phyloP scores from a whole-genome alignment of 2,113 vertebrate genomes.

The Nematolebias whitei region DNA sequence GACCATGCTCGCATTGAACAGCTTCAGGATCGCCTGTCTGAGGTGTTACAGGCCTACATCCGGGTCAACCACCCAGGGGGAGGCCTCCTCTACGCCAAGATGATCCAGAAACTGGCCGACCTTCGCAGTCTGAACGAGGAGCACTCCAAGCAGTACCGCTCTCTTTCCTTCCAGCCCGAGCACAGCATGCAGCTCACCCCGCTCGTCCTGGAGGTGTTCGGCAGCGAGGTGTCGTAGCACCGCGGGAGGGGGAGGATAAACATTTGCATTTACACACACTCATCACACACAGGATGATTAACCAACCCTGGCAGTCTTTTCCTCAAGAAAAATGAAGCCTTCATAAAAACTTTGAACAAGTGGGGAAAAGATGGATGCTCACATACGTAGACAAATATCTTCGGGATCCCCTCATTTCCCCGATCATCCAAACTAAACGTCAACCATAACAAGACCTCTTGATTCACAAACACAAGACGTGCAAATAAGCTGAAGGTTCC shows the following conservation, averaged over 20 bases:
- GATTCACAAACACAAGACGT: slow-evolving; percentile 30
- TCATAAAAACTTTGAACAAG: slow-evolving; percentile 26
- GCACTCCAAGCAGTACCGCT: slow-evolving; percentile 96
- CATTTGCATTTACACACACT: slow-evolving; percentile 3
- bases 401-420: slow-evolving; percentile 36
- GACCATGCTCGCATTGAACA: slow-evolving; percentile 88
- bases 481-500: slow-evolving; percentile 23
- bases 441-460: slow-evolving; percentile 24
- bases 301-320: slow-evolving; percentile 25
- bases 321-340: slow-evolving; percentile 29
- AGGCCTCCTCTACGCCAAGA: slow-evolving; percentile 93
- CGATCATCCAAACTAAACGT: slow-evolving; percentile 10
- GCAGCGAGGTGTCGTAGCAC: slow-evolving; percentile 91
- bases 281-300: slow-evolving; percentile 30
- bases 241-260: slow-evolving; percentile 1
- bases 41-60: slow-evolving; percentile 93
- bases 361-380: slow-evolving; percentile 40
- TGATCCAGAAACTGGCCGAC: slow-evolving; percentile 98
- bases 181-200: slow-evolving; percentile 96
- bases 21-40: slow-evolving; percentile 91
- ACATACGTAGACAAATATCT: slow-evolving; percentile 24
- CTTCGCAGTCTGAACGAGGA: slow-evolving; percentile 96
- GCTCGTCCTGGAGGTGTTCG: slow-evolving; percentile 94
- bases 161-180: slow-evolving; percentile 91
- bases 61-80: slow-evolving; percentile 88